Evolutionary conservation across 2,797 vertebrate genomes (phyloP), one percentile per base, ranked within the genome.

Genomic region (Crocodylus rhombifer): DNA sequence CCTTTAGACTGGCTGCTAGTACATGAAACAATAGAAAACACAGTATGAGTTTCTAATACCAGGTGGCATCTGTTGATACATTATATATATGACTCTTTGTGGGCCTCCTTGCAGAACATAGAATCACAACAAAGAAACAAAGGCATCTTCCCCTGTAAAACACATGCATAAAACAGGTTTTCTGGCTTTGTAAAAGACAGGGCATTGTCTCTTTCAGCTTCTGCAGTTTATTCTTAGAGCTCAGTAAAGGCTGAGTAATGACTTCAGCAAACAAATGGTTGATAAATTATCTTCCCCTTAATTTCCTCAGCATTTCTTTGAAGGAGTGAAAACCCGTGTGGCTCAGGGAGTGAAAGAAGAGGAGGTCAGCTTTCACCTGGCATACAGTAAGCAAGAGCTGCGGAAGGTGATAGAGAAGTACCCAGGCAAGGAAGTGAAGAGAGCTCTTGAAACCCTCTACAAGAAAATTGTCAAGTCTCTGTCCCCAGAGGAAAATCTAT

Each of bases 381-480:
- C 95, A 74, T 97, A 94, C 92, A 97, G 95, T 96, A 97, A 97
- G 83, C 97, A 97, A 87, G 96, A 97, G n/a, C 95, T 97, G 74
- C 60, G 95, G 77, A 97, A 94, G 75, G 92, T 96, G 25, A 71
- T 96, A 0, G 65, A 95, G 10, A 97, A 88, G 61, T 93, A 96
- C 75, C 95, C 97, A 7, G 94, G 96, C 25, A 96, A 94, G 56
- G 97, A 97, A 58, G 96, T 97, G 26, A 95, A 79, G 16, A 91
- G 80, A 77, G 93, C 90, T 21, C 92, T 97, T 6, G 97, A 97
- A 90, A 89, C 17, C 4, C 90, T 97, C 78, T 94, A 97, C 92
- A 95, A 77, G 80, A 97, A 96, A 82, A 93, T 89, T 58, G 85
- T 82, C 36, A 97, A 95, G 33, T 14, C 64, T 3, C 96, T 97